Evolutionary conservation across 2,113 vertebrate species (phyloP).

Genomic region (Scopus umbretta): DNA sequence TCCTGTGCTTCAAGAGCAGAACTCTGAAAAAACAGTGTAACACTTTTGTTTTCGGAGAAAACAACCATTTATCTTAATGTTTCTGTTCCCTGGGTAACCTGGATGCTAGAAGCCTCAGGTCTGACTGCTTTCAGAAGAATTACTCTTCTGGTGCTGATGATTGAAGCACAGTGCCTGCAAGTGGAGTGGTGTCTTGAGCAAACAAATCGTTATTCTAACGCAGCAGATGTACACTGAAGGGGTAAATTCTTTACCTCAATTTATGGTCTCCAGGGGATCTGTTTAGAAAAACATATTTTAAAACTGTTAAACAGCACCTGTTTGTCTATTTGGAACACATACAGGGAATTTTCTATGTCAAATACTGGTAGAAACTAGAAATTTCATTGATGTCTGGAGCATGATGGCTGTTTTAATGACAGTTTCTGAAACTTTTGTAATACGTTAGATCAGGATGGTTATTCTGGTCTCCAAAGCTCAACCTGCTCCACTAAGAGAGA

Average conservation of each 20-base stretch:
- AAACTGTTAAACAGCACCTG: not conserved
- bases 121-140: not conserved
- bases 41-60: not conserved
- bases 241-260: not conserved
- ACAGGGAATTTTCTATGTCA: not conserved
- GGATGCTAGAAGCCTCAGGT: not conserved
- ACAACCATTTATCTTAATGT: not conserved
- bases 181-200: not conserved
- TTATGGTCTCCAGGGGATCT: not conserved
- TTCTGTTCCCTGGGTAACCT: not conserved
- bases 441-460: not conserved
- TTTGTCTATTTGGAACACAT: not conserved
- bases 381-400: not conserved
- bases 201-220: not conserved
- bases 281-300: not conserved
- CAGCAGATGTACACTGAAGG: not conserved
- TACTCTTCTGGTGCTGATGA: not conserved
- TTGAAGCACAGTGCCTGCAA: not conserved
- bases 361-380: not conserved
- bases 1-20: not conserved
- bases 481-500: not conserved
- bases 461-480: not conserved
- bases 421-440: not conserved
- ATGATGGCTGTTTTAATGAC: not conserved
- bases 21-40: not conserved